Evolutionary conservation across 2,888 invertebrate species (phyloP).

Genomic region (Cantharis rustica): DNA sequence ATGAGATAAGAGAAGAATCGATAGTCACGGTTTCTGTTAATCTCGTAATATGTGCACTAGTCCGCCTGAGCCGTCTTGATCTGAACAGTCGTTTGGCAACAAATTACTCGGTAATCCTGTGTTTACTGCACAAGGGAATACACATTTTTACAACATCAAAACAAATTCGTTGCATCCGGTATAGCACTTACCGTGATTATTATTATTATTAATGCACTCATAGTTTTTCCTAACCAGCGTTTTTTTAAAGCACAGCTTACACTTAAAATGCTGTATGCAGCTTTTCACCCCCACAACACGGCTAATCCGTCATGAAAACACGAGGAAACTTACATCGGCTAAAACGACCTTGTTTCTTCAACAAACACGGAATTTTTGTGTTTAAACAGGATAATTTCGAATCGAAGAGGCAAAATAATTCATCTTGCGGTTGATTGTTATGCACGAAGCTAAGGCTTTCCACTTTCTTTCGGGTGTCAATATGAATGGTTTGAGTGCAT

Average conservation of each 20-base stretch:
- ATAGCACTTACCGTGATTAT: not conserved
- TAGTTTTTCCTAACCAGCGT: not conserved
- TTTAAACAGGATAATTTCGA: not conserved
- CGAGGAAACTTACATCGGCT: not conserved
- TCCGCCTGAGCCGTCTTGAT: constrained; percentile 37
- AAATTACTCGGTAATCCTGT: constrained; percentile 42
- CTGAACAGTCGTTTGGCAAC: constrained; percentile 44
- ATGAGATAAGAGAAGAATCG: constrained; percentile 50
- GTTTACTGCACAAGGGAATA: constrained; percentile 22
- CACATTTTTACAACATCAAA: not conserved
- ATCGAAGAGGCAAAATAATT: not conserved
- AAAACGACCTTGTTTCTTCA: not conserved
- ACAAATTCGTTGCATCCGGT: not conserved
- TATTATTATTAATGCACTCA: too few relatives aligned
- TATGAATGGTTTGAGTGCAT: constrained; percentile 20
- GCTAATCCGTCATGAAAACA: not conserved
- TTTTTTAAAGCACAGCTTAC: not conserved
- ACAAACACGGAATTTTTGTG: not conserved
- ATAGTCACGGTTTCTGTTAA: constrained; percentile 47
- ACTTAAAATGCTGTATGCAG: not conserved
- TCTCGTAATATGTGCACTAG: constrained; percentile 43
- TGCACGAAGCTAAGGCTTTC: not conserved
- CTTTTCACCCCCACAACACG: not conserved
- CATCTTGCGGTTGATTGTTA: not conserved
- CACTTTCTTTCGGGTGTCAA: constrained; percentile 7